These are phyloP conservation scores for Fragum fragum DNA, from an alignment of 2,888 invertebrate species.

Conservation along the genomic window DNA sequence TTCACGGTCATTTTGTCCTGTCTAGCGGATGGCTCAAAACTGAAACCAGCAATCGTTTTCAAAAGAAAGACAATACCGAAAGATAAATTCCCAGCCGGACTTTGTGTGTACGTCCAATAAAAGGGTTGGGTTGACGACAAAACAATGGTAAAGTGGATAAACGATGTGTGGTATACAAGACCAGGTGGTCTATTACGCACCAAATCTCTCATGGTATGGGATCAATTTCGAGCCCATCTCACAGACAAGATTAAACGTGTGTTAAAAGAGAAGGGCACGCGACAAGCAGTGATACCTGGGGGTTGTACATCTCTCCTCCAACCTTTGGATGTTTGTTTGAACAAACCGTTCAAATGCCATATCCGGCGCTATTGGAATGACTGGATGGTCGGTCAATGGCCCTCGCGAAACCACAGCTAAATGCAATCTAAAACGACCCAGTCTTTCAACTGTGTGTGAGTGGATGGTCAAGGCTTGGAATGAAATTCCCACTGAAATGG, in stretches of 20 bases:
- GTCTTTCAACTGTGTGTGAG: background rate
- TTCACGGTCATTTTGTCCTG: slow-evolving; percentile 67
- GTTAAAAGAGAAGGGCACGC: background rate
- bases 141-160: slow-evolving; percentile 44
- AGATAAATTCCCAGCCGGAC: slow-evolving; percentile 51
- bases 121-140: too few relatives aligned
- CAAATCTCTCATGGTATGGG: slow-evolving; percentile 36
- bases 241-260: slow-evolving; percentile 22
- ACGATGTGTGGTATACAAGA: slow-evolving; percentile 39
- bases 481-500: too few relatives aligned
- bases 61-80: slow-evolving; percentile 68
- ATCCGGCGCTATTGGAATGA: slow-evolving; percentile 36
- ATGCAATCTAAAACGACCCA: background rate
- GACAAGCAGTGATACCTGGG: slow-evolving; percentile 36
- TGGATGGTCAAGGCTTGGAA: slow-evolving; percentile 5
- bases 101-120: slow-evolving; percentile 46
- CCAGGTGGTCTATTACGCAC: slow-evolving; percentile 9
- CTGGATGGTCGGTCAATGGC: background rate
- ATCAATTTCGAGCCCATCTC: slow-evolving; percentile 47
- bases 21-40: slow-evolving; percentile 61
- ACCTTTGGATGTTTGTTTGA: slow-evolving; percentile 32
- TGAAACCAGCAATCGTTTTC: slow-evolving; percentile 57
- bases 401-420: too few relatives aligned
- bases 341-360: slow-evolving; percentile 41
- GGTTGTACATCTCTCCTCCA: slow-evolving; percentile 45